Conservation (phyloP, 2,797 vertebrate species). For the Decapterus maruadsi region DNA sequence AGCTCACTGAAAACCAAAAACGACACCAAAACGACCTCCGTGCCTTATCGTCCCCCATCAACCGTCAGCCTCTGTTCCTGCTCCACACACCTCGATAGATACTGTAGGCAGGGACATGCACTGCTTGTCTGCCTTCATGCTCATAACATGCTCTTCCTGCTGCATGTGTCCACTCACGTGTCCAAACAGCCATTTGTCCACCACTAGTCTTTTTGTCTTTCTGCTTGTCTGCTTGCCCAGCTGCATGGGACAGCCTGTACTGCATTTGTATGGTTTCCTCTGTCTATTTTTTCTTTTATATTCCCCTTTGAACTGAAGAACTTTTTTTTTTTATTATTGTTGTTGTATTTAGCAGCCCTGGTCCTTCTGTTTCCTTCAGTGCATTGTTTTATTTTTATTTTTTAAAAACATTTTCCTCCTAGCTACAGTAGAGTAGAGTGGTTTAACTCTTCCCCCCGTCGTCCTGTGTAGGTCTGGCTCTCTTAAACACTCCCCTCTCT, state of each 20-base stretch:
- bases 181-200: conserved; percentile 18
- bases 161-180: conserved; percentile 66
- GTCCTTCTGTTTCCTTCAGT: conserved; percentile 59
- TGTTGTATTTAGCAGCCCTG: conserved; percentile 55
- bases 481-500: conserved; percentile 56
- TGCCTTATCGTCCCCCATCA: conserved; percentile 31
- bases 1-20: conserved; percentile 32
- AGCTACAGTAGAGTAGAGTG: conserved; percentile 57
- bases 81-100: conserved; percentile 10
- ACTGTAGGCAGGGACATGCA: conserved; percentile 35
- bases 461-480: conserved; percentile 61
- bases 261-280: conserved; percentile 47
- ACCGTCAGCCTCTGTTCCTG: conserved; percentile 49
- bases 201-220: conserved; percentile 44
- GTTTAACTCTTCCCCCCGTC: conserved; percentile 41
- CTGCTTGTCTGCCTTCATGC: conserved; percentile 14
- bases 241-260: conserved; percentile 60
- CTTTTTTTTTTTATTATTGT: conserved; percentile 52
- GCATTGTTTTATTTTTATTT: conserved; percentile 33
- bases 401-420: conserved; percentile 46
- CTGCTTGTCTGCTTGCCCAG: conserved; percentile 47
- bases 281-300: conserved; percentile 14
- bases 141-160: conserved; percentile 40
- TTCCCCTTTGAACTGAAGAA: conserved; percentile 35
- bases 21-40: conserved; percentile 51